Evolutionary conservation across 2,113 vertebrate genomes (phyloP).

Genomic region (Odocoileus hemionus): DNA sequence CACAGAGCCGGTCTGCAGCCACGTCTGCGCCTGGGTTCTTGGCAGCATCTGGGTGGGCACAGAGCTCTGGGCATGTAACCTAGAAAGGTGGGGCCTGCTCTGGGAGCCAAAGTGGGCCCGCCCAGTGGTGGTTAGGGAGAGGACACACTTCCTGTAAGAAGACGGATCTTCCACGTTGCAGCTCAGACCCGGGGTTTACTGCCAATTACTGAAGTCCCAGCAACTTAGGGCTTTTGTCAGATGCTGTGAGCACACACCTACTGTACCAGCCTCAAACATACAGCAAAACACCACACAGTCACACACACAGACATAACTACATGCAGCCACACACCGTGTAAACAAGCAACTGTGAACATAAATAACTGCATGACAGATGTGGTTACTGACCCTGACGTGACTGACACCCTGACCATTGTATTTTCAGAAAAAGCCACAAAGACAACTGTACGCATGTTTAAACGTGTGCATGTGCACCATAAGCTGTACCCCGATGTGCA

Average conservation of each 20-base stretch:
- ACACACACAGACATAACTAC: neutral
- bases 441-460: neutral
- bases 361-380: neutral
- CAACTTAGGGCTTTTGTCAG: neutral
- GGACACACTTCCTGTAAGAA: conserved; percentile 54
- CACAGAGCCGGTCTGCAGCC: neutral
- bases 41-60: conserved; percentile 58
- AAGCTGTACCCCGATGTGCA: neutral
- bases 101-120: conserved; percentile 12
- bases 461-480: fast-evolving
- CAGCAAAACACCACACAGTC: neutral
- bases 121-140: conserved; percentile 27
- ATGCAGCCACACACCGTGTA: neutral
- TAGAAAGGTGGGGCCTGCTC: conserved; percentile 47
- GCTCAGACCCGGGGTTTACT: neutral
- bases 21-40: conserved; percentile 22
- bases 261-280: neutral
- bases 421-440: neutral
- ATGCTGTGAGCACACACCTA: neutral
- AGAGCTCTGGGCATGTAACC: conserved; percentile 49
- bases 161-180: conserved; percentile 64
- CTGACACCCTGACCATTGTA: neutral
- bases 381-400: neutral
- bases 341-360: neutral
- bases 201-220: neutral